Conservation (phyloP, 2,113 vertebrate genomes). For the Gasterosteus nipponicus region DNA sequence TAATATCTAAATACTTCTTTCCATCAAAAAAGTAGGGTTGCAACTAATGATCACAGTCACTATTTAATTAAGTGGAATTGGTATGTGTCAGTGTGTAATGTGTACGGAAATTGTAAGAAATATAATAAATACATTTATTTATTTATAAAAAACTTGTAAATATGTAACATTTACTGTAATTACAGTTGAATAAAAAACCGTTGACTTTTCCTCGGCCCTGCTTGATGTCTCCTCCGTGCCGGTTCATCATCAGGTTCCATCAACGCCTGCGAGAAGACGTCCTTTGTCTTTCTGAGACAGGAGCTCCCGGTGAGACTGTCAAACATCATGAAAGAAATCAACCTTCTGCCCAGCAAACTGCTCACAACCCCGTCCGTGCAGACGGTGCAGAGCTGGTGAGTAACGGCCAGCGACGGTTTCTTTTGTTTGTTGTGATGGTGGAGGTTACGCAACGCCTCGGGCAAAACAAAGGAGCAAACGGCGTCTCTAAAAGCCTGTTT, state of each 20-base stretch:
- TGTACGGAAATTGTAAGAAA: neutral
- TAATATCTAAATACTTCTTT: neutral
- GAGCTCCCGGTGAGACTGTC: constrained; percentile 93
- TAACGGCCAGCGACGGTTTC: neutral
- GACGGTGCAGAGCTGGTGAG: constrained; percentile 93
- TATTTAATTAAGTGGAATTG: neutral
- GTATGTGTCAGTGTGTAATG: neutral
- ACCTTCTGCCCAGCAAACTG: constrained; percentile 89
- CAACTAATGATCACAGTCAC: neutral
- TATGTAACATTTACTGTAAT: too few species aligned
- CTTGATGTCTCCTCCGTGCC: neutral
- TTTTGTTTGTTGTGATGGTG: neutral
- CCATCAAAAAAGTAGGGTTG: neutral
- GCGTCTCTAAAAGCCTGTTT: neutral
- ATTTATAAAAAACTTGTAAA: too few species aligned
- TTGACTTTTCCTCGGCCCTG: neutral
- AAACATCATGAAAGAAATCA: constrained; percentile 99
- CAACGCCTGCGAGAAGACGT: constrained; percentile 96
- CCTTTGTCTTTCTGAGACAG: constrained; percentile 92
- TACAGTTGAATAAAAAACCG: neutral
- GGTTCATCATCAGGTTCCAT: constrained; percentile 83
- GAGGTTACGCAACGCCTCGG: neutral
- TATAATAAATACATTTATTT: too few species aligned
- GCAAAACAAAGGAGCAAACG: neutral
- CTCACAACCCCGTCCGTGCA: constrained; percentile 90